phyloP scores from a whole-genome alignment of 2,888 invertebrate genomes.

The Orchestes rusci region DNA sequence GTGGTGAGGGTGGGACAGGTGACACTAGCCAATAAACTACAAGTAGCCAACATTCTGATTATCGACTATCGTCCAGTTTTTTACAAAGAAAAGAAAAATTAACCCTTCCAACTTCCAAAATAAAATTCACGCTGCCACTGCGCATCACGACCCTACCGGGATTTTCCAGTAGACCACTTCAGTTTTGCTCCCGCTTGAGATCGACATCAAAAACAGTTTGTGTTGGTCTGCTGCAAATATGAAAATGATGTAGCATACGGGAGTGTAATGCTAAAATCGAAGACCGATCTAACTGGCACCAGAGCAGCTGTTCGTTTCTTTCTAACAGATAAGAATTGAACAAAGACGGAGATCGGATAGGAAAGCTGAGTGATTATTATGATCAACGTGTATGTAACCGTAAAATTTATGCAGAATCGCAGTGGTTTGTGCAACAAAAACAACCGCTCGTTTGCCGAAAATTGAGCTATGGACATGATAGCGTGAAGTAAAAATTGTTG shows the following conservation, averaged over 20 bases:
- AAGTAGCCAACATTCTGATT: no score
- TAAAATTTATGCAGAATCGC: conserved; percentile 20
- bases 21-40: no score
- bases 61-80: no score
- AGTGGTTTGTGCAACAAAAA: conserved; percentile 15
- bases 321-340: no score
- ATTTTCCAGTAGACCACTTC: conserved; percentile 6
- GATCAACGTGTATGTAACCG: conserved; percentile 13
- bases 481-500: neutral
- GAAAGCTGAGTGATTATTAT: neutral
- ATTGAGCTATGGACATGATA: neutral
- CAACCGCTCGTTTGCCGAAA: conserved; percentile 3
- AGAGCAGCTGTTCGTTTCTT: no score
- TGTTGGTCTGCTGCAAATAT: conserved; percentile 14
- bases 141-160: conserved; percentile 14
- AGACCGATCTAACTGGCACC: neutral
- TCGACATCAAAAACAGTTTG: neutral
- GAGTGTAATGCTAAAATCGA: neutral
- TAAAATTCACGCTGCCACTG: conserved; percentile 16
- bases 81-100: neutral
- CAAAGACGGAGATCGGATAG: no score
- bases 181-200: neutral
- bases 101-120: conserved; percentile 10
- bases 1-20: no score
- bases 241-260: conserved; percentile 15